Evolutionary conservation across 2,113 vertebrate genomes (phyloP).

Genomic region (Gambusia affinis): DNA sequence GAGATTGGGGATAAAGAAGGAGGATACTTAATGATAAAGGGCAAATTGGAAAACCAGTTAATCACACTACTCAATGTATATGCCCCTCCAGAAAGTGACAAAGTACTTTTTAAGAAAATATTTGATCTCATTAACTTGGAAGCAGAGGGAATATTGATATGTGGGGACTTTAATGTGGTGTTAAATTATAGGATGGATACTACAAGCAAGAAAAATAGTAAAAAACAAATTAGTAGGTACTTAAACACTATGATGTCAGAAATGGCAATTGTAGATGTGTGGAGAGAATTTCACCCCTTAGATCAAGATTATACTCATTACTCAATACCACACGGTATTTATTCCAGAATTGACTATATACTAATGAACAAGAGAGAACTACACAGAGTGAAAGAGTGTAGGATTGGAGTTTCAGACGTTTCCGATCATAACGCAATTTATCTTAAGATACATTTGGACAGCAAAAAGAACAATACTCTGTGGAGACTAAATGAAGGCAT

Average conservation of each 20-base stretch:
- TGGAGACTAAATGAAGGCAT: too few species aligned
- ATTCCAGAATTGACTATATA: slow-evolving; percentile 1
- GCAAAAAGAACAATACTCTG: too few species aligned
- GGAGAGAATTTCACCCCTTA: neutral
- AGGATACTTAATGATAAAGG: neutral
- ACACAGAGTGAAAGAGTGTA: neutral
- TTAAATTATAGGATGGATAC: too few species aligned
- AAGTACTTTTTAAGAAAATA: neutral
- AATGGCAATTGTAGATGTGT: neutral
- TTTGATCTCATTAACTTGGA: neutral
- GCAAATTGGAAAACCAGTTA: neutral
- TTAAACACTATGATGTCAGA: too few species aligned
- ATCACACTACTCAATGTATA: neutral
- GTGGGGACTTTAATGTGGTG: too few species aligned
- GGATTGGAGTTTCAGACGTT: neutral
- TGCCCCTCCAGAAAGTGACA: neutral
- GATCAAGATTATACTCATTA: neutral
- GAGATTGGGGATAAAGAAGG: neutral
- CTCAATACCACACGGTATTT: neutral
- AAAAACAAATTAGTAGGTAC: too few species aligned
- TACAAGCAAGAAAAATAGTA: too few species aligned
- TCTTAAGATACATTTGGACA: too few species aligned
- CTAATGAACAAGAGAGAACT: neutral
- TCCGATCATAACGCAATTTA: too few species aligned
- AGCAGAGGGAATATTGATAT: neutral